Conservation (phyloP, 2,888 invertebrate species). For the Caenorhabditis doughertyi region DNA sequence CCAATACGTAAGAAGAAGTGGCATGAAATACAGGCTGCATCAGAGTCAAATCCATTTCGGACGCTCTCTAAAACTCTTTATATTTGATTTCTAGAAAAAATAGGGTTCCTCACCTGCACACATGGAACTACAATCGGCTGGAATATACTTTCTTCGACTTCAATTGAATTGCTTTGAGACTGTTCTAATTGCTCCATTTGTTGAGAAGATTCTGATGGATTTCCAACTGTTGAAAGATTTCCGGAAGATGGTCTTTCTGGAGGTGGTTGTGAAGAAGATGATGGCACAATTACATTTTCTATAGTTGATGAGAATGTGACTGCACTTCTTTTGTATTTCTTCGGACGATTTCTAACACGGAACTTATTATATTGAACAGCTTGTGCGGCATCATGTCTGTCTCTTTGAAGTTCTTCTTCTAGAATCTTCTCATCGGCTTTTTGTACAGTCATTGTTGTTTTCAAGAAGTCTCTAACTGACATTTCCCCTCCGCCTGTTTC, state of each 20-base stretch:
- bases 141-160: constrained; percentile 40
- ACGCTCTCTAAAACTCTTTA: constrained; percentile 9
- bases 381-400: constrained; percentile 34
- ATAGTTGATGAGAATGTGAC: constrained; percentile 39
- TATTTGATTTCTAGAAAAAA: too few species aligned
- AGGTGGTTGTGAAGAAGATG: neutral
- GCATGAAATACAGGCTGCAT: constrained; percentile 46
- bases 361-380: constrained; percentile 51
- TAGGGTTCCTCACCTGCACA: constrained; percentile 28
- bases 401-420: constrained; percentile 37
- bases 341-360: constrained; percentile 57
- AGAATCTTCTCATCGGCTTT: constrained; percentile 51
- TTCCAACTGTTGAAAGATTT: neutral
- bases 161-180: constrained; percentile 5
- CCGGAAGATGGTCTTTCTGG: neutral
- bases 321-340: constrained; percentile 51
- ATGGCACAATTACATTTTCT: neutral
- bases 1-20: constrained; percentile 49
- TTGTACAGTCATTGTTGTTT: constrained; percentile 49
- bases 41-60: constrained; percentile 26
- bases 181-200: constrained; percentile 21
- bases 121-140: constrained; percentile 47
- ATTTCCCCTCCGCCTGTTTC: constrained; percentile 28
- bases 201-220: neutral
- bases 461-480: constrained; percentile 57